Conservation (phyloP, 2,888 invertebrate genomes). For the Scaptomyza caliginosa region DNA sequence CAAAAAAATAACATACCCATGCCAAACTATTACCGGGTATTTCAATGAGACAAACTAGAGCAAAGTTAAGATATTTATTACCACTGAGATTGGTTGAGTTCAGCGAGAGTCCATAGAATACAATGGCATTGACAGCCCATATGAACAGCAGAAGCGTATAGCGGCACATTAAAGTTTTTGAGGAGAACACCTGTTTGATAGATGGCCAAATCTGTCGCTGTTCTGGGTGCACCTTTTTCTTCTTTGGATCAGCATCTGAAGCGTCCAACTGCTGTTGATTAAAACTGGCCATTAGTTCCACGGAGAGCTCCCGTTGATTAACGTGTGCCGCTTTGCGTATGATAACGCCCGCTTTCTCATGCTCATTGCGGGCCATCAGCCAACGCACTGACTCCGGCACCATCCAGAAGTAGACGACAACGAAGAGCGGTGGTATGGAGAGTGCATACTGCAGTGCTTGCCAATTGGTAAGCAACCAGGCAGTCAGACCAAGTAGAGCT, state of each 20-base stretch:
- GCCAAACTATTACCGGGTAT: slow-evolving; percentile 86
- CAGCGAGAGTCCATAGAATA: slow-evolving; percentile 88
- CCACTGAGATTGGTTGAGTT: slow-evolving; percentile 88
- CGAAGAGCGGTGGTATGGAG: slow-evolving; percentile 86
- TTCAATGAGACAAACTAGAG: slow-evolving; percentile 86
- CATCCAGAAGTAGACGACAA: slow-evolving; percentile 87
- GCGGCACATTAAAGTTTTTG: slow-evolving; percentile 84
- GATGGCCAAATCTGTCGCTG: slow-evolving; percentile 82
- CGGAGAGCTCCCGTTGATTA: slow-evolving; percentile 85
- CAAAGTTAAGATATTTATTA: slow-evolving; percentile 88
- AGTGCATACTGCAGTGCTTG: slow-evolving; percentile 86
- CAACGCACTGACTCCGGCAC: slow-evolving; percentile 88
- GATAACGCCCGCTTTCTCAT: slow-evolving; percentile 85
- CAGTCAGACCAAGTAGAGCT: slow-evolving; percentile 86
- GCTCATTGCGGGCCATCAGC: slow-evolving; percentile 86
- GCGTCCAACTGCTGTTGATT: slow-evolving; percentile 69
- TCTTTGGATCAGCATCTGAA: slow-evolving; percentile 3
- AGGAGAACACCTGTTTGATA: slow-evolving; percentile 84
- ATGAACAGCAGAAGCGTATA: slow-evolving; percentile 85
- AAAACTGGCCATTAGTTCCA: slow-evolving; percentile 84
- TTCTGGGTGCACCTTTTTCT: slow-evolving; percentile 18
- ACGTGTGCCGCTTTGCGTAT: slow-evolving; percentile 86
- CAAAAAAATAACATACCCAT: slow-evolving; percentile 72
- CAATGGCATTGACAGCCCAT: slow-evolving; percentile 88
- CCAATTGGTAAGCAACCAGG: slow-evolving; percentile 87